Evolutionary conservation across 2,113 vertebrate genomes (phyloP).

Genomic region (Phylloscopus whistleri): DNA sequence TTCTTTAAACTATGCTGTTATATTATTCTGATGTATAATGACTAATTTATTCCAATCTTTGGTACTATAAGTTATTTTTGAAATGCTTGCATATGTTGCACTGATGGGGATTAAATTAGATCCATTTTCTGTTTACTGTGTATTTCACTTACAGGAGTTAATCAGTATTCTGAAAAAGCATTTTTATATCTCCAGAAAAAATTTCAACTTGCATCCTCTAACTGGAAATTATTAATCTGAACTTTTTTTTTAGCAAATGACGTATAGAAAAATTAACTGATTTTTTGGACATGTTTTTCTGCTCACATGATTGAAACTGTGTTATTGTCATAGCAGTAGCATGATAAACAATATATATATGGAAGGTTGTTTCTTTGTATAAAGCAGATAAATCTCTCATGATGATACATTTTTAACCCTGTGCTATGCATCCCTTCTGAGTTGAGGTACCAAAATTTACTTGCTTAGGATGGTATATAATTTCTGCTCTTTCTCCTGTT

Average conservation of each 20-base stretch:
- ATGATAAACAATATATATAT: background rate
- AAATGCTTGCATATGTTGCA: background rate
- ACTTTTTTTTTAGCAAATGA: background rate
- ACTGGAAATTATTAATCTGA: background rate
- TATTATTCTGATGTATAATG: background rate
- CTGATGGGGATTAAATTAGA: background rate
- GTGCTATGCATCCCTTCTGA: background rate
- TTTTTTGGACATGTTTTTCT: background rate
- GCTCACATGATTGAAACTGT: background rate
- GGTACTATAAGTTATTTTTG: background rate
- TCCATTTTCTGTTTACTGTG: background rate
- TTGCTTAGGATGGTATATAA: background rate
- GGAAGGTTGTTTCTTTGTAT: background rate
- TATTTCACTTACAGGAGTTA: background rate
- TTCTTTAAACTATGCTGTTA: background rate
- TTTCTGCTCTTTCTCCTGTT: conserved; percentile 6
- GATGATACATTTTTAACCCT: background rate
- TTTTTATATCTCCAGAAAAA: background rate
- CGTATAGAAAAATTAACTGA: background rate
- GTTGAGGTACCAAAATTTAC: background rate
- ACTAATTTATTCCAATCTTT: background rate
- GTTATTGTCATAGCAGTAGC: background rate
- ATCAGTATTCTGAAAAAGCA: background rate
- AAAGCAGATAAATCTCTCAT: background rate
- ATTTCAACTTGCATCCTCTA: background rate